Base-by-base conservation (phyloP, 2,113 vertebrate genomes). In the Lophochroa leadbeateri region DNA sequence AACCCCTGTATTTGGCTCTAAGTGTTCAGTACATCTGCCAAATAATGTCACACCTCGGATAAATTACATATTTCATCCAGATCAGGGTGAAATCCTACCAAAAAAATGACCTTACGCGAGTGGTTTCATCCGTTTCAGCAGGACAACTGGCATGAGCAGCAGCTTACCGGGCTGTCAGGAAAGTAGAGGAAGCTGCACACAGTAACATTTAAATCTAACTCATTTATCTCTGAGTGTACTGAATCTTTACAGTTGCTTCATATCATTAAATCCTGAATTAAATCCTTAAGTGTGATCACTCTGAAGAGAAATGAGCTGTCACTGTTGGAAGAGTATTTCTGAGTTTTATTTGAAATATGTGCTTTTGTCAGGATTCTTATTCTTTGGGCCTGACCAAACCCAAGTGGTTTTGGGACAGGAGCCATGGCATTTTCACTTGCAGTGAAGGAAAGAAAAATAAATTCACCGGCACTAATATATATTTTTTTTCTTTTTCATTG, bases 1-100 rank as follows among this genome's bases (percentile, higher is more conserved):
- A 84, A 64, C 39, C 70, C 94, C 94, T 92, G 60, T 46, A 75
- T 92, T 86, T 92, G 95, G 68, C 44, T 86, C 11, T 41, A 19
- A 46, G 77, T 75, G 63, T 68, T 75, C 52, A 89, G 35, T 24
- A 25, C 27, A 31, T 33, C 49, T 91, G 47, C 21, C 64, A 89
- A 91, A 86, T 39, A 60, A 60, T 47, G 63, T 79, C 39, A 91
- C 70, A 83, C 39, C 80, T 80, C n/a, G 88, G 90, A 58, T 21
- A 94, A 85, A 35, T 61, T 52, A 78, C 6, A 13, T 31, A 68
- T 92, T 93, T 85, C 85, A 87, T 85, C 49, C 44, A 86, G 17
- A 60, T 33, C 29, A 81, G 24, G 29, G 55, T 69, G 35, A 88
- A 82, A 79, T 69, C 44, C 65, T 49, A 68, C 24, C 18, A 39